Base-by-base conservation (phyloP, 1,140 invertebrate genomes). In the Ostrea denselamellosa region DNA sequence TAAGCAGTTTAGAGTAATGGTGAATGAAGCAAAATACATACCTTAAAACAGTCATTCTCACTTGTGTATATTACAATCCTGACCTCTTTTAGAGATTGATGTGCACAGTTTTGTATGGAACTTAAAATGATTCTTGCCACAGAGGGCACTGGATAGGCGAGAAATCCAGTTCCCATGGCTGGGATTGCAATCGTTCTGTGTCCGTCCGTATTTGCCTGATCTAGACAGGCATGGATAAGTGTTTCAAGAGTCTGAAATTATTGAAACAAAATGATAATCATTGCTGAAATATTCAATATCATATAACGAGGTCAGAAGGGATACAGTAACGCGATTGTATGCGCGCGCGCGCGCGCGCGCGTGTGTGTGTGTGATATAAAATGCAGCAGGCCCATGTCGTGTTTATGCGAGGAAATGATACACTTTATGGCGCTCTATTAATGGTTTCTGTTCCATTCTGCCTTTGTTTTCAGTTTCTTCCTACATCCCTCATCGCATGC, bases 61-160 rank as follows among this genome's bases (percentile, higher is more conserved):
- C 44, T 53, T 52, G 82, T 7, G 25, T 5, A 83, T 28, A 83
- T 83, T 22, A 83, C 82, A 22, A 83, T 52, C n/a, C n/a, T 17
- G 17, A 83, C 44, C 19, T 83, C 52, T 19, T 25, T 19, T 25
- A 83, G 44, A 14, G 82, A 83, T 17, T 25, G 2, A 4, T 34
- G n/a, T 83, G 82, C 10, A 83, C 17, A 83, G 14, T 83, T 83
- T 14, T 83, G 51, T 54, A 85, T 62, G 22, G 53, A 58, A 8
- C 62, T 22, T 1, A 85, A 28, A 22, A 58, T 85, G 28, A 62
- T 62, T 25, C 25, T 14, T 9, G 83, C 83, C 8, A 85, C 83
- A 25, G 51, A 9, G 22, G n/a, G 0, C 3, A 56, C 56, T 28
- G 83, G 83, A 22, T 25, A 85, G 25, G 53, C 19, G 19, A 85